These are phyloP conservation scores for Pachydiplax longipennis DNA, from an alignment of 2,888 invertebrate species.

Conservation along the genomic window DNA sequence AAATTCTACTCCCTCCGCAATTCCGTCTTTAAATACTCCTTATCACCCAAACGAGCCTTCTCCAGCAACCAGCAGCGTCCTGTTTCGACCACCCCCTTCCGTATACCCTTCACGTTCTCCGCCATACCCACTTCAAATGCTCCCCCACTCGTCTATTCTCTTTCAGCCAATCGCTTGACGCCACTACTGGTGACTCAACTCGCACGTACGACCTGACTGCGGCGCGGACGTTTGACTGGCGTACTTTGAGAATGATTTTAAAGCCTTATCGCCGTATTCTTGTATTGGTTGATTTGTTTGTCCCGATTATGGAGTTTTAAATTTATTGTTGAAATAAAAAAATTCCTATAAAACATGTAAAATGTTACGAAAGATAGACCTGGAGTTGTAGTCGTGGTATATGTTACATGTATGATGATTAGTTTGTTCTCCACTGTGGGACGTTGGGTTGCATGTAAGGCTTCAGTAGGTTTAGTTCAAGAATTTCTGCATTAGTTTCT, in stretches of 20 bases:
- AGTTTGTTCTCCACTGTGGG: too few species aligned
- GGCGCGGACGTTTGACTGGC: background rate
- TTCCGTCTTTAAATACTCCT: background rate
- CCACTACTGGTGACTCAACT: background rate
- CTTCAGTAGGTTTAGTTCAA: too few species aligned
- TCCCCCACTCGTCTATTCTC: constrained; percentile 47
- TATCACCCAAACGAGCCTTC: background rate
- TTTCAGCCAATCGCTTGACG: background rate
- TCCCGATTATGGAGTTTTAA: too few species aligned
- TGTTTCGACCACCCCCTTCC: background rate
- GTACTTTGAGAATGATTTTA: background rate
- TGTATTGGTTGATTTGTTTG: too few species aligned
- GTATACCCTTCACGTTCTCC: constrained; percentile 53
- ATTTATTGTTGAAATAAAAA: too few species aligned
- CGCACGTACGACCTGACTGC: background rate
- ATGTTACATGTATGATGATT: too few species aligned
- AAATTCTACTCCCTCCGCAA: background rate
- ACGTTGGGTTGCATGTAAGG: too few species aligned
- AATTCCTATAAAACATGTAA: too few species aligned
- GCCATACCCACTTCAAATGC: constrained; percentile 49
- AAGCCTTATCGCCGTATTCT: background rate
- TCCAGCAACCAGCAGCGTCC: background rate
- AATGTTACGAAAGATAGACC: too few species aligned
- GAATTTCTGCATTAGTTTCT: too few species aligned
- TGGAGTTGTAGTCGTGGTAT: too few species aligned